Percentiles rank a stretch among this genome's conserved stretches.
These are phyloP conservation scores for Papilio xuthus DNA, from an alignment of 1,140 invertebrate genomes.

Conservation along the genomic window DNA sequence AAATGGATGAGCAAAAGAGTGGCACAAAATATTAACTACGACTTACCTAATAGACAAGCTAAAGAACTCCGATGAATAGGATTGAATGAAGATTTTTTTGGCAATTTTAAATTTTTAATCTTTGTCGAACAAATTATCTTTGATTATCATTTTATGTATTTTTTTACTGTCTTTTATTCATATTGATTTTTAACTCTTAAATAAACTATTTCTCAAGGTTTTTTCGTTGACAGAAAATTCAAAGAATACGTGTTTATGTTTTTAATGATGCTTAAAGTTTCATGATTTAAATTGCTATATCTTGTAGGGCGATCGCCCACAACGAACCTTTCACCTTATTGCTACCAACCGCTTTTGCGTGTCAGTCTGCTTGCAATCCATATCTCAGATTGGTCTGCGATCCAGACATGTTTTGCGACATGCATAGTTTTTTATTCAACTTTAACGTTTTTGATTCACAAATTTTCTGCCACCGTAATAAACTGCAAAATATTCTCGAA, in stretches of 20 bases:
- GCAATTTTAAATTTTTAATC: no score
- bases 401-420: constrained; percentile 16
- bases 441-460: neutral
- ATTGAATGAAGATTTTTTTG: no score
- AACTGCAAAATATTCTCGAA: neutral
- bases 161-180: no score
- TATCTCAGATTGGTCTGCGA: neutral
- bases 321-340: constrained; percentile 25
- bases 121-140: no score
- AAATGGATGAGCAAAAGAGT: neutral
- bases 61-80: no score
- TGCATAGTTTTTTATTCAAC: neutral
- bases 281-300: constrained; percentile 1
- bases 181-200: neutral
- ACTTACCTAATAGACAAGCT: no score
- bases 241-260: neutral
- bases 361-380: neutral
- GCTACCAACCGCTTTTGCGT: constrained; percentile 1
- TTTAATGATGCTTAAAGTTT: neutral
- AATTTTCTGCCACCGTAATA: neutral
- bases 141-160: no score
- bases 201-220: neutral
- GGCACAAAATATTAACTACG: no score
- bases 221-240: neutral
- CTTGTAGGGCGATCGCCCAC: constrained; percentile 2